Base-by-base conservation (phyloP, 2,797 vertebrate genomes). In the Chaetodon trifasciatus region DNA sequence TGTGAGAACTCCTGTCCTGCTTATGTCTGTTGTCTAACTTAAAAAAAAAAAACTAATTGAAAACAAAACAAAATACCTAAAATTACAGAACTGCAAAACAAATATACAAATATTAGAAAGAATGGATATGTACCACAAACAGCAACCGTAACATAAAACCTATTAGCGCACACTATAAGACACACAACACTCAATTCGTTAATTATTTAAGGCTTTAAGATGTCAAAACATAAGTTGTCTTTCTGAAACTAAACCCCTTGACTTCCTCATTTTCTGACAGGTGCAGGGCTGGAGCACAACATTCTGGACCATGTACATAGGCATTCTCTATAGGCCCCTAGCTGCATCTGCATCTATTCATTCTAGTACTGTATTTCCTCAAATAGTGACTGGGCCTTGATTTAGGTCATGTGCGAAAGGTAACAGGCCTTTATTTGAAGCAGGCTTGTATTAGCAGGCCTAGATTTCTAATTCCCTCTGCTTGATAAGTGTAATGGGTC, bases 21-120 rank as follows among this genome's bases (percentile, higher is more conserved):
- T 49, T 3, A 49, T 8, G 28, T 32, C 8, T 11, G 8, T 11
- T 50, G 3, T 50, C 21, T 10, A n/a, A 11, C 1, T 50, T 10
- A 1, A 1, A 24, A 23, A 3, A 37, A 39, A 39, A 1, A 5
- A 23, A 0, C 0, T 11, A 8, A 6, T 19, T 1, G 15, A 9
- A 21, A 56, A 56, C 1, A 15, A 71, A 23, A 50, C 4, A 9
- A 61, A 35, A 24, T 8, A 39, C 2, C 9, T 12, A 40, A 19
- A 6, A 28, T 13, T 8, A 44, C 2, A 32, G 19, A 9, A 55
- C 6, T 28, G 4, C 16, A 61, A 71, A 21, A 3, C 4, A 60
- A 24, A 57, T 7, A 42, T 5, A 10, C 0, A 55, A 42, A 52
- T 49, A 19, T 64, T 1, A 46, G 24, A 61, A 11, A 35, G 8